These are phyloP conservation scores for Tylochromis polylepis DNA, from an alignment of 2,113 vertebrate genomes.

Conservation along the genomic window DNA sequence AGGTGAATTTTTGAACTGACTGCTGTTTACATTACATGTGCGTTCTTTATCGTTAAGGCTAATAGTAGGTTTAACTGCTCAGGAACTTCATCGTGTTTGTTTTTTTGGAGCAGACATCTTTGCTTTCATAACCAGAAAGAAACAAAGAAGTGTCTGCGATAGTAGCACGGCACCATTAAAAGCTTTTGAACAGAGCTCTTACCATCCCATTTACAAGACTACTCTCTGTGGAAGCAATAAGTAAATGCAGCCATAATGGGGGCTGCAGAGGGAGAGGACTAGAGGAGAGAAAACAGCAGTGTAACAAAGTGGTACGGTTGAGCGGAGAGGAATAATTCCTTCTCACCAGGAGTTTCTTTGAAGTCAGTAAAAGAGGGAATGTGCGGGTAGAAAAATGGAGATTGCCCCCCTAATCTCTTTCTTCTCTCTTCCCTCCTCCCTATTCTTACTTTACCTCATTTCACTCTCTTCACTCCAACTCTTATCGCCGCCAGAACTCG, in stretches of 20 bases:
- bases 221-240: background rate
- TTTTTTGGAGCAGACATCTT: background rate
- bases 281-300: background rate
- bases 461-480: background rate
- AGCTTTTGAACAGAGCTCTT: background rate
- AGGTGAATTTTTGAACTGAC: background rate
- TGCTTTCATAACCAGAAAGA: background rate
- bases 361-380: slow-evolving; percentile 49
- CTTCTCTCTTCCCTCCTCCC: background rate
- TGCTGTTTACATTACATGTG: background rate
- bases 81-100: background rate
- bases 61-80: background rate
- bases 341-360: slow-evolving; percentile 59
- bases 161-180: background rate
- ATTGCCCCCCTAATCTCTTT: background rate
- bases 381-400: slow-evolving; percentile 7
- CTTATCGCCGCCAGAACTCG: background rate
- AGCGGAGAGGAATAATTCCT: slow-evolving; percentile 52
- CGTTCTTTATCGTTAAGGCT: background rate
- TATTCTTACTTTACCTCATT: background rate
- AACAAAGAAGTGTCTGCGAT: background rate
- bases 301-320: slow-evolving; percentile 36
- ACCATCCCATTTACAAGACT: slow-evolving; percentile 1
- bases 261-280: background rate
- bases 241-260: background rate